Conservation (phyloP, 2,797 vertebrate genomes). For the Xenentodon cancila region DNA sequence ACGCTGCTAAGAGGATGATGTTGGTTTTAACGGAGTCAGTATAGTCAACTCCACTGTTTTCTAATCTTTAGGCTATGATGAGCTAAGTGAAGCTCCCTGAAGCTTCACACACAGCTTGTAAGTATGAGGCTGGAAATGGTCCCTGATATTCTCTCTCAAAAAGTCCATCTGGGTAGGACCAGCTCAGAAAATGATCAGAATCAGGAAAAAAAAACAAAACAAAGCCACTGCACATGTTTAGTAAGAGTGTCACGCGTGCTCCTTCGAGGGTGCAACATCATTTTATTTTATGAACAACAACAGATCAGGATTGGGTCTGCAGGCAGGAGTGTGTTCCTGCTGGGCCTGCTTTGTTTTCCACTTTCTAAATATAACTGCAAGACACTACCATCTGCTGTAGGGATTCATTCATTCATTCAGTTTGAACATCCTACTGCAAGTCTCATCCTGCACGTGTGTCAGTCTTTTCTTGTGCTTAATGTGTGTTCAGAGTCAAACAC, state of each 20-base stretch:
- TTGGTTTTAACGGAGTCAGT: background rate
- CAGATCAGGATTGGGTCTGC: background rate
- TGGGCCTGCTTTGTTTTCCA: conserved; percentile 42
- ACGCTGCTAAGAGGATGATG: background rate
- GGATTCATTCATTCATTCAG: background rate
- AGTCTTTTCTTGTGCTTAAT: conserved; percentile 60
- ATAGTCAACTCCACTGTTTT: background rate
- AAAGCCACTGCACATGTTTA: background rate
- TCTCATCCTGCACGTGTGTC: conserved; percentile 24
- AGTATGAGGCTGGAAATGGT: background rate
- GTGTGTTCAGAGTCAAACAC: conserved; percentile 56
- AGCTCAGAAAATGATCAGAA: background rate
- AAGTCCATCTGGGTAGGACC: too few relatives aligned
- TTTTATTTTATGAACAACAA: conserved; percentile 19
- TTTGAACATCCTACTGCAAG: background rate
- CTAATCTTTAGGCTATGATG: background rate
- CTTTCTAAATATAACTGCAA: conserved; percentile 53
- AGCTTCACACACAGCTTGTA: too few relatives aligned
- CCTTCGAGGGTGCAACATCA: background rate
- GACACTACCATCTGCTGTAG: conserved; percentile 27
- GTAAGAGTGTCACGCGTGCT: too few relatives aligned
- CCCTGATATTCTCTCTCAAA: background rate
- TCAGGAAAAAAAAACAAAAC: background rate
- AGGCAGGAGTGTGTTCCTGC: conserved; percentile 18
- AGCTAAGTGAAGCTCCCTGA: too few relatives aligned